Base-by-base conservation (phyloP, 2,888 invertebrate species). In the Acanthosepion pharaonis region DNA sequence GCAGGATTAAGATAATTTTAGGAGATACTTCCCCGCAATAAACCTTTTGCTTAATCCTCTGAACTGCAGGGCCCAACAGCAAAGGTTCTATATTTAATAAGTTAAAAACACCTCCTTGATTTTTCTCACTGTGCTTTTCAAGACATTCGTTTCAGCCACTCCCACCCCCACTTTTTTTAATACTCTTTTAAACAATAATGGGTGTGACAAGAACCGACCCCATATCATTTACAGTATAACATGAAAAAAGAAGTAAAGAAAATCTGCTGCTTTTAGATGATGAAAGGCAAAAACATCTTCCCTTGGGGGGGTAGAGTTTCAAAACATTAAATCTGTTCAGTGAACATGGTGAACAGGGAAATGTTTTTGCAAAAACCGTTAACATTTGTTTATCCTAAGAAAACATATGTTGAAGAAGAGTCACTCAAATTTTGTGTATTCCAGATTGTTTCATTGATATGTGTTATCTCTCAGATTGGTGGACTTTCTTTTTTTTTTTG, bases 351-450 rank as follows among this genome's bases (percentile, higher is more conserved):
- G n/a, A 78, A 78, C 11, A 78, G 78, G 5, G 78, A 78, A 78
- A 78, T 15, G 78, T 78, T 78, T 78, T 78, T 33, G 18, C 15
- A 15, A n/a, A 78, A 78, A 78, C 78, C 33, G 78, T 18, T 78
- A 78, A 78, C 33, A 78, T 78, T 78, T 78, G n/a, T 78, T 78
- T 78, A 78, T 78, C n/a, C n/a, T 78, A 33, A 78, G 18, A 78
- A 78, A 78, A n/a, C 78, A 78, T 78, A 78, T 78, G 78, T 78
- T 78, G 78, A 78, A 78, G n/a, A 78, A 78, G 78, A 78, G n/a
- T 78, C n/a, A 28, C 6, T 33, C n/a, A n/a, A 18, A 78, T 78
- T n/a, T 78, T n/a, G 78, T 78, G n/a, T 78, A 15, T n/a, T 78
- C n/a, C n/a, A 78, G n/a, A n/a, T 78, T n/a, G 78, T 78, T n/a